These are phyloP conservation scores for Cephus pygmeus DNA, from an alignment of 2,888 invertebrate species.

Conservation along the genomic window DNA sequence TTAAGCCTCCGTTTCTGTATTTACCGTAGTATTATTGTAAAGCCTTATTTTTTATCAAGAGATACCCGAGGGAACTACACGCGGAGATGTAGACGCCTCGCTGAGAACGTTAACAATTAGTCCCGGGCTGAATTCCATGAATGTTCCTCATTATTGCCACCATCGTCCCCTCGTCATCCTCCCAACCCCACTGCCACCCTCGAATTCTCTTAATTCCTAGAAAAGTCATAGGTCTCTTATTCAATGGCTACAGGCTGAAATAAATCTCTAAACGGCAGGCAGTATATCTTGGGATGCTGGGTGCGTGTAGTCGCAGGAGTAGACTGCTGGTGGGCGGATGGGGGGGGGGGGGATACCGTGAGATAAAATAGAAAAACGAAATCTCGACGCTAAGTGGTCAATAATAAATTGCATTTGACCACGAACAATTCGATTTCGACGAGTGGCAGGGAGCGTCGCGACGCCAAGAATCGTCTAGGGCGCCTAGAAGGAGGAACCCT, in stretches of 20 bases:
- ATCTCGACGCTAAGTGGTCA: slow-evolving; percentile 21
- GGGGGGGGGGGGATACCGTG: not conserved
- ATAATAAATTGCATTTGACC: slow-evolving; percentile 44
- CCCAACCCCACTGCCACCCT: no score
- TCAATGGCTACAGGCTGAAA: not conserved
- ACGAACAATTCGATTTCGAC: slow-evolving; percentile 38
- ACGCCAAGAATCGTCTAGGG: not conserved
- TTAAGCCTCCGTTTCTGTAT: slow-evolving; percentile 25
- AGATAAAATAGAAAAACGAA: not conserved
- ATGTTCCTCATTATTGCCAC: not conserved
- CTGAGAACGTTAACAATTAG: not conserved
- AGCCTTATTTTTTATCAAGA: slow-evolving; percentile 11
- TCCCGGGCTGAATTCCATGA: not conserved
- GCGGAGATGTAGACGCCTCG: not conserved
- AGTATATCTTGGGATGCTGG: not conserved
- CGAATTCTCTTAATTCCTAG: not conserved
- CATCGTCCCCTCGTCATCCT: no score
- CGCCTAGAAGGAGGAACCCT: slow-evolving; percentile 2
- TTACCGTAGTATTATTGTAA: slow-evolving; percentile 17
- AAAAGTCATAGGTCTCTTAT: not conserved
- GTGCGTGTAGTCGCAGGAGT: not conserved
- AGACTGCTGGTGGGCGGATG: no score
- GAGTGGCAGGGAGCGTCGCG: slow-evolving; percentile 10
- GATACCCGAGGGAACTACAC: not conserved
- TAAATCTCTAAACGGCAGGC: not conserved